These are phyloP conservation scores for Hucho hucho DNA, from an alignment of 2,113 vertebrate species.

Conservation along the genomic window DNA sequence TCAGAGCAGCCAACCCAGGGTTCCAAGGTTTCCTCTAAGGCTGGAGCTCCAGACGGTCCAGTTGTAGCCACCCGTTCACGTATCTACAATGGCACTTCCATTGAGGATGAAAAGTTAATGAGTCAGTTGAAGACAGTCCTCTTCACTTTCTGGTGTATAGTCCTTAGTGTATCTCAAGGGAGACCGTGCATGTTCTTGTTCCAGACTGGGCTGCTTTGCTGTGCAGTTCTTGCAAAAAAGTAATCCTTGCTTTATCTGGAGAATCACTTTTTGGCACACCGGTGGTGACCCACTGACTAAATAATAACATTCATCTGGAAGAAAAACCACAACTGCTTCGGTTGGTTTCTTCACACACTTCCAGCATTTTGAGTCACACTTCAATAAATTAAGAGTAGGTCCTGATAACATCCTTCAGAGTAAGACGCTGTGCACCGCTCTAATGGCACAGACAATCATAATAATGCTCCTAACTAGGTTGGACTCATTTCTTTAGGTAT, in stretches of 20 bases:
- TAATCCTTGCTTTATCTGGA: slow-evolving; percentile 52
- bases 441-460: slow-evolving; percentile 5
- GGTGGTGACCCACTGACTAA: slow-evolving; percentile 55
- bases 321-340: slow-evolving; percentile 50
- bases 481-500: neutral
- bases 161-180: slow-evolving; percentile 45
- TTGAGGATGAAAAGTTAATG: slow-evolving; percentile 55
- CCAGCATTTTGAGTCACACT: slow-evolving; percentile 27
- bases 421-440: neutral
- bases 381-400: slow-evolving; percentile 21
- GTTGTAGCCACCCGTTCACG: slow-evolving; percentile 58
- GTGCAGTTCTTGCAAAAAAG: slow-evolving; percentile 38
- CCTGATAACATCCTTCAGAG: slow-evolving; percentile 28
- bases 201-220: slow-evolving; percentile 41
- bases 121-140: slow-evolving; percentile 39
- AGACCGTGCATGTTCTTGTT: slow-evolving; percentile 60
- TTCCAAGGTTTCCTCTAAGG: slow-evolving; percentile 39
- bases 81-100: slow-evolving; percentile 72
- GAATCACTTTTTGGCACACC: slow-evolving; percentile 69
- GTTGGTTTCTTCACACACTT: slow-evolving; percentile 38
- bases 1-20: slow-evolving; percentile 43
- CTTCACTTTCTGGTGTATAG: slow-evolving; percentile 33
- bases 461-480: neutral
- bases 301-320: slow-evolving; percentile 67
- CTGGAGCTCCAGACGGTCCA: slow-evolving; percentile 54